phyloP scores from a whole-genome alignment of 2,888 invertebrate species.

The Esperia sulphurella region DNA sequence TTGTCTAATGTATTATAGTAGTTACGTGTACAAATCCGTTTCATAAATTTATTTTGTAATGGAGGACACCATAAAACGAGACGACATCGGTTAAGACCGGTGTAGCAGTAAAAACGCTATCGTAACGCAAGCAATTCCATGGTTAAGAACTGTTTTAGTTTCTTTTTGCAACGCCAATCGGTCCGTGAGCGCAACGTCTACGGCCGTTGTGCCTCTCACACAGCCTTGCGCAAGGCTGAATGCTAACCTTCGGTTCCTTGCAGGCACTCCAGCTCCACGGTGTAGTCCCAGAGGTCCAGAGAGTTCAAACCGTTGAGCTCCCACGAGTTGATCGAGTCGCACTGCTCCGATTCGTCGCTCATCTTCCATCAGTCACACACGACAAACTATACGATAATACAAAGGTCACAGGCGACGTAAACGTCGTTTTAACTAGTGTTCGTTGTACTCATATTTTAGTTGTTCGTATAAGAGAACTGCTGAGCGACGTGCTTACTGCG shows the following conservation, averaged over 20 bases:
- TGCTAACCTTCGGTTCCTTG: constrained; percentile 86
- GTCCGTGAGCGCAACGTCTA: constrained; percentile 25
- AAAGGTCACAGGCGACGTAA: constrained; percentile 44
- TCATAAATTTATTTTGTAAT: not conserved
- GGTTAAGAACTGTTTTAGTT: constrained; percentile 33
- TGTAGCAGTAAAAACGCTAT: constrained; percentile 17
- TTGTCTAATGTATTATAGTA: not conserved
- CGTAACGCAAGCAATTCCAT: constrained; percentile 45
- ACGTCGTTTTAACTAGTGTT: constrained; percentile 34
- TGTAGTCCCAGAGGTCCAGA: constrained; percentile 91
- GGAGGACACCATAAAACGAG: not conserved
- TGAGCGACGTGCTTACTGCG: constrained; percentile 43
- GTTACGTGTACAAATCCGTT: not conserved
- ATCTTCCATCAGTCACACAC: constrained; percentile 45
- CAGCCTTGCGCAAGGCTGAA: constrained; percentile 47
- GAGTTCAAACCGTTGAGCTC: constrained; percentile 82
- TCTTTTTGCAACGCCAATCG: constrained; percentile 46
- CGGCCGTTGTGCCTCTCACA: constrained; percentile 41
- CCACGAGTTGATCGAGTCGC: constrained; percentile 72
- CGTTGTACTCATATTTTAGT: constrained; percentile 50
- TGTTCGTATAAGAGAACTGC: too few species aligned
- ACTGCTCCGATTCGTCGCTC: constrained; percentile 67
- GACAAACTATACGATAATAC: constrained; percentile 23
- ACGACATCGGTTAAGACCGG: not conserved
- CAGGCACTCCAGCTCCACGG: constrained; percentile 89